phyloP scores from a whole-genome alignment of 2,797 vertebrate species.

The Remorina albescens region DNA sequence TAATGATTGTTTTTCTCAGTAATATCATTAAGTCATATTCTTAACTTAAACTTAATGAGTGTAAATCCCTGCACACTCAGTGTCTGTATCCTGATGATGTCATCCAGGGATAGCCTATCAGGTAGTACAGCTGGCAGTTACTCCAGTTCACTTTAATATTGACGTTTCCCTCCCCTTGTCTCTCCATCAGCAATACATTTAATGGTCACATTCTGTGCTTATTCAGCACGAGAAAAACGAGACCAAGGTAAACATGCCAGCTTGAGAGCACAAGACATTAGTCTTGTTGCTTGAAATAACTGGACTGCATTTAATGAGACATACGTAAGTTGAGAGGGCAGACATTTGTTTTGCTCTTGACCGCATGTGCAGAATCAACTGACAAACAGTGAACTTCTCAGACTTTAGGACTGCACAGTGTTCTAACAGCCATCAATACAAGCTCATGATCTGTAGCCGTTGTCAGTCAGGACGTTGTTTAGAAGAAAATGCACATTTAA shows the following conservation, averaged over 20 bases:
- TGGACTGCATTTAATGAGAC: slow-evolving; percentile 72
- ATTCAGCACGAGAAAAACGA: slow-evolving; percentile 81
- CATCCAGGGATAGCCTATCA: slow-evolving; percentile 48
- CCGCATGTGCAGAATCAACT: slow-evolving; percentile 62
- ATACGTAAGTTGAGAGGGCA: slow-evolving; percentile 66
- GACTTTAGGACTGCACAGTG: slow-evolving; percentile 50
- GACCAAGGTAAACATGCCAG: slow-evolving; percentile 81
- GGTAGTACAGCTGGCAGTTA: slow-evolving; percentile 53
- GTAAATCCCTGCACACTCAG: slow-evolving; percentile 28
- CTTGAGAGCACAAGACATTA: slow-evolving; percentile 70
- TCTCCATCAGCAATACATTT: slow-evolving; percentile 84
- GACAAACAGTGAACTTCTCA: slow-evolving; percentile 65
- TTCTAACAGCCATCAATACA: slow-evolving; percentile 58
- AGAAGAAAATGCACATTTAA: slow-evolving; percentile 74
- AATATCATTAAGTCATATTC: slow-evolving; percentile 13
- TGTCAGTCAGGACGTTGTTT: slow-evolving; percentile 65
- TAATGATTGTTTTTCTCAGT: background rate
- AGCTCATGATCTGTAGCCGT: slow-evolving; percentile 55
- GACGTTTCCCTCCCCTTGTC: slow-evolving; percentile 74
- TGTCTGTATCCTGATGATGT: slow-evolving; percentile 56
- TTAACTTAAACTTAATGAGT: slow-evolving; percentile 5
- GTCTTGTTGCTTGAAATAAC: slow-evolving; percentile 75
- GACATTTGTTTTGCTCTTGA: slow-evolving; percentile 70
- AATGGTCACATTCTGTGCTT: slow-evolving; percentile 81
- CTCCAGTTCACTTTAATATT: slow-evolving; percentile 74